Conservation (phyloP, 1,140 invertebrate genomes). For the Lerema accius region DNA sequence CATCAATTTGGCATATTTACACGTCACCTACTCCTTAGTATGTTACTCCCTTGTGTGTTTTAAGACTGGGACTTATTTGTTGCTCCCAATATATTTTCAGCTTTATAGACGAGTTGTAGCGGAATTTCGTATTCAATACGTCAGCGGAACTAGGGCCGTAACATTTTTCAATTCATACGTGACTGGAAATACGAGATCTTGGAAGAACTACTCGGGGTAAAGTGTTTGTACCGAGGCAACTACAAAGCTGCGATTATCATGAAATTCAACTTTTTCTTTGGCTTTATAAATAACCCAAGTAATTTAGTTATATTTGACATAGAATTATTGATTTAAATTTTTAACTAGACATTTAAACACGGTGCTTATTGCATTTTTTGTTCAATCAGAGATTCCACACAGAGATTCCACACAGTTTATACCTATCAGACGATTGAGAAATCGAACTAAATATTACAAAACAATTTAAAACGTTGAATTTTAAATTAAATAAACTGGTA, state of each 20-base stretch:
- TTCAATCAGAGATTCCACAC: too few species aligned
- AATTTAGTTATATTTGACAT: too few species aligned
- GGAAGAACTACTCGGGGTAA: constrained; percentile 33
- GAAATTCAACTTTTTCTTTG: constrained; percentile 29
- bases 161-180: constrained; percentile 64
- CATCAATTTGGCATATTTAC: not conserved
- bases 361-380: too few species aligned
- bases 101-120: constrained; percentile 24
- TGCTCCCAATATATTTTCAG: constrained; percentile 21
- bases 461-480: too few species aligned
- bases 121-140: constrained; percentile 54
- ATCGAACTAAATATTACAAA: too few species aligned
- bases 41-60: constrained; percentile 12
- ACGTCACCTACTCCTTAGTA: not conserved
- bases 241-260: constrained; percentile 21
- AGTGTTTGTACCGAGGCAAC: constrained; percentile 38
- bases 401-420: too few species aligned
- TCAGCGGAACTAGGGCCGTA: constrained; percentile 47
- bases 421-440: too few species aligned
- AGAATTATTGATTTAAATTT: too few species aligned
- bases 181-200: constrained; percentile 50
- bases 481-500: too few species aligned
- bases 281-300: too few species aligned
- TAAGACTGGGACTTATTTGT: constrained; percentile 24
- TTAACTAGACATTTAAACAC: too few species aligned